Conservation (phyloP, 2,113 vertebrate genomes). For the Actenoides hombroni region DNA sequence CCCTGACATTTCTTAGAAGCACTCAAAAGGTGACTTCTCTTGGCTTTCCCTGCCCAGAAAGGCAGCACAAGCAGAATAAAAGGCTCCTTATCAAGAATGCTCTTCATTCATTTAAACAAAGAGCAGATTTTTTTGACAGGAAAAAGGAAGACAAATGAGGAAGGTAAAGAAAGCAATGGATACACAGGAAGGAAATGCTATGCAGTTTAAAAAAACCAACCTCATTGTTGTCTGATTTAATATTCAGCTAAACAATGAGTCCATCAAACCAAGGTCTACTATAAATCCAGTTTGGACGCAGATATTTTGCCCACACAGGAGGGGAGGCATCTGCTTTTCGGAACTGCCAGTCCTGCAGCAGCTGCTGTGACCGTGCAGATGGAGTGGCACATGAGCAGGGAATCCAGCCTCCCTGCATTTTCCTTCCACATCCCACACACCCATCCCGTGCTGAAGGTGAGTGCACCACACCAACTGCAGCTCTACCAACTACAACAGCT, state of each 20-base stretch:
- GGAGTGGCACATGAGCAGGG: not conserved
- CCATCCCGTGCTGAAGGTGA: not conserved
- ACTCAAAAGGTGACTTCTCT: not conserved
- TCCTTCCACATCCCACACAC: not conserved
- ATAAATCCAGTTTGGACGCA: not conserved
- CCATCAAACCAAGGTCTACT: not conserved
- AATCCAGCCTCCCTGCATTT: not conserved
- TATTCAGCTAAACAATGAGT: not conserved
- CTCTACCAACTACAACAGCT: not conserved
- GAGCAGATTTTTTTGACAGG: not conserved
- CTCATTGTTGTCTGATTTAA: not conserved
- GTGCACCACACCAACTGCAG: accelerated
- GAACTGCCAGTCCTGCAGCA: not conserved
- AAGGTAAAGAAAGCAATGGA: not conserved
- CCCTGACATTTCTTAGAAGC: not conserved
- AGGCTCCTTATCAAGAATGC: not conserved
- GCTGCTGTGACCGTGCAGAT: not conserved
- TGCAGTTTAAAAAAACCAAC: not conserved
- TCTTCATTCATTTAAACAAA: not conserved
- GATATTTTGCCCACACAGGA: not conserved
- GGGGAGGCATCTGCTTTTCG: not conserved
- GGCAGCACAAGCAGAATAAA: not conserved
- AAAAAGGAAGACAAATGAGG: not conserved
- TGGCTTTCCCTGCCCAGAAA: not conserved
- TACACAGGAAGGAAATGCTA: not conserved